Percentiles rank a stretch among this genome's conserved stretches.
phyloP scores from a whole-genome alignment of 2,888 invertebrate genomes.

The Meliscaeva auricollis region DNA sequence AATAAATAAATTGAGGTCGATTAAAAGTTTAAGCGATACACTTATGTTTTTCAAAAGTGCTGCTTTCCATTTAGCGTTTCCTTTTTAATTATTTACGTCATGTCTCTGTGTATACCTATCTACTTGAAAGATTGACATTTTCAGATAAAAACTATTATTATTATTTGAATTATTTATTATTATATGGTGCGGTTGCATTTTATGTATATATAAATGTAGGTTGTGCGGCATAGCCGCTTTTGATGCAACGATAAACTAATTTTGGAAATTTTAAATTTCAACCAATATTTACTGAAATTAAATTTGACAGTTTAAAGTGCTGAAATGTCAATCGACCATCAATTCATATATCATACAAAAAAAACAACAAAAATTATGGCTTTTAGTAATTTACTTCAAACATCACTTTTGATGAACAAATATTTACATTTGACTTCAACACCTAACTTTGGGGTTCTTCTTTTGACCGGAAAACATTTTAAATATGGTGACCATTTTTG shows the following conservation, averaged over 20 bases:
- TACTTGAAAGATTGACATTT: conserved; percentile 67
- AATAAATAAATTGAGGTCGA: conserved; percentile 25
- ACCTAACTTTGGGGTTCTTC: conserved; percentile 40
- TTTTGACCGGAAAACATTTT: background rate
- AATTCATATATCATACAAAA: conserved; percentile 72
- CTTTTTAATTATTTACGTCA: conserved; percentile 59
- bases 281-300: conserved; percentile 74
- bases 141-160: conserved; percentile 53
- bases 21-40: conserved; percentile 48
- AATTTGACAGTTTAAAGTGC: conserved; percentile 83
- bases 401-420: conserved; percentile 65
- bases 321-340: conserved; percentile 81
- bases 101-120: background rate
- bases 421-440: conserved; percentile 66
- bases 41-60: conserved; percentile 61
- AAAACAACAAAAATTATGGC: conserved; percentile 31
- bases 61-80: conserved; percentile 63
- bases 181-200: conserved; percentile 5
- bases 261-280: conserved; percentile 51
- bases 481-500: conserved; percentile 10
- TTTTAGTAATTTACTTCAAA: conserved; percentile 70
- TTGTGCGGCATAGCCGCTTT: conserved; percentile 53
- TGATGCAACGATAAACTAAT: conserved; percentile 52
- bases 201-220: no score
- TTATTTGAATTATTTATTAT: conserved; percentile 34